A percentile compares a stretch with the other conserved stretches of the same genome.
Conservation (phyloP, 2,113 vertebrate species). For the Oceanodroma tethys region DNA sequence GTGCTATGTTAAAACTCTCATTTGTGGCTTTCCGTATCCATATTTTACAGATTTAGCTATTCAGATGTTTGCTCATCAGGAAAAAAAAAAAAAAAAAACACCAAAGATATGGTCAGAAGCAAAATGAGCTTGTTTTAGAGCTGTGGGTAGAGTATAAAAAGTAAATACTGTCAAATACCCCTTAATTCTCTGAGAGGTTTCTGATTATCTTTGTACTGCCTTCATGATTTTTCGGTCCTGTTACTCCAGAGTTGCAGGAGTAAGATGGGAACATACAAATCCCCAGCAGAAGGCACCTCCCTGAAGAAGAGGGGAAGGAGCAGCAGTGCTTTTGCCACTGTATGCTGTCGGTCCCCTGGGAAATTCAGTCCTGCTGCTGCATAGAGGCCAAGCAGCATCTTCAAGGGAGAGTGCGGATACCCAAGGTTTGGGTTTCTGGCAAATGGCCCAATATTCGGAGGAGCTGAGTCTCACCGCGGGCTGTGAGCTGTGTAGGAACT, state of each 20-base stretch:
- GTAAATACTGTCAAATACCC: not conserved
- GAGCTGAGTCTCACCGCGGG: not conserved
- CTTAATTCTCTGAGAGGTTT: not conserved
- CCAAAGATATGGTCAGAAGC: not conserved
- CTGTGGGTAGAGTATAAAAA: not conserved
- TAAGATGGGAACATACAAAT: not conserved
- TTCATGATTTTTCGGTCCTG: not conserved
- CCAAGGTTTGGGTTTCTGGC: not conserved
- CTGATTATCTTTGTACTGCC: not conserved
- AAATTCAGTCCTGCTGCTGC: not conserved
- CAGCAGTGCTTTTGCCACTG: not conserved
- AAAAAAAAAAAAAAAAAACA: too few relatives aligned
- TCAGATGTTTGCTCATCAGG: not conserved
- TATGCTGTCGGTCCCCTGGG: not conserved
- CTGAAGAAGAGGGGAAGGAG: not conserved
- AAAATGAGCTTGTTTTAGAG: not conserved
- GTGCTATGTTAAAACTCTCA: not conserved
- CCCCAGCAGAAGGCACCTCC: not conserved
- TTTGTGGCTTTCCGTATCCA: not conserved
- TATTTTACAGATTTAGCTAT: not conserved
- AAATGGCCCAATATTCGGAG: fast-evolving
- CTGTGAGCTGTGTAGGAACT: not conserved
- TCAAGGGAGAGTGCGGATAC: not conserved
- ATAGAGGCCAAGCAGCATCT: not conserved
- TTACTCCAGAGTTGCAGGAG: not conserved